Percentiles rank a stretch among this genome's conserved stretches.
These are phyloP conservation scores for Serranus cabrilla DNA, from an alignment of 2,797 vertebrate genomes.

Conservation along the genomic window DNA sequence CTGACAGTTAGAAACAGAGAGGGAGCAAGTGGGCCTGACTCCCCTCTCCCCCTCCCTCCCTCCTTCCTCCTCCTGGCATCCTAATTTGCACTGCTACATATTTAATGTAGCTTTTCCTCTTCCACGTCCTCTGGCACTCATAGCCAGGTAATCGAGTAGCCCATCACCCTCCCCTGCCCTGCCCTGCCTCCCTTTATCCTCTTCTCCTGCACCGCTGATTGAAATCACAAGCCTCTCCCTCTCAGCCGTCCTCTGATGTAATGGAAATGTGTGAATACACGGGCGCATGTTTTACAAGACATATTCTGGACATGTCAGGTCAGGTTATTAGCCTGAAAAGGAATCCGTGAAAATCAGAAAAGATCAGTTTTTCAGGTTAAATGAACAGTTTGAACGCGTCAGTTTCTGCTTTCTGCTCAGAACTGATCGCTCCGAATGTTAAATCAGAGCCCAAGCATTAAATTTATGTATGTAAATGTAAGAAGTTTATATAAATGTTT, in stretches of 20 bases:
- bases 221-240: constrained; percentile 44
- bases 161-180: neutral
- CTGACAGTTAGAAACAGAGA: constrained; percentile 59
- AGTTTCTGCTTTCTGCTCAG: neutral
- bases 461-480: neutral
- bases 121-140: constrained; percentile 54
- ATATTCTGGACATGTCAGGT: constrained; percentile 4
- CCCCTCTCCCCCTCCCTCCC: neutral
- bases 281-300: neutral
- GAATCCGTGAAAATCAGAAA: neutral
- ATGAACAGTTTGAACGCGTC: neutral
- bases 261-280: constrained; percentile 19
- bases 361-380: neutral
- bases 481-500: neutral
- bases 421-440: neutral
- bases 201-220: constrained; percentile 50
- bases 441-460: neutral
- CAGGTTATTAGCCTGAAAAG: neutral
- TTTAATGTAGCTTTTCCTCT: constrained; percentile 73
- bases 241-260: neutral
- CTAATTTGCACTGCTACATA: constrained; percentile 75
- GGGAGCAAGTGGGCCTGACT: constrained; percentile 35
- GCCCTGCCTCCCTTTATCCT: neutral
- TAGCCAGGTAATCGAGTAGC: constrained; percentile 69
- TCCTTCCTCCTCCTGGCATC: constrained; percentile 35